Conservation (phyloP, 2,888 invertebrate species). For the Stenurella melanura region DNA sequence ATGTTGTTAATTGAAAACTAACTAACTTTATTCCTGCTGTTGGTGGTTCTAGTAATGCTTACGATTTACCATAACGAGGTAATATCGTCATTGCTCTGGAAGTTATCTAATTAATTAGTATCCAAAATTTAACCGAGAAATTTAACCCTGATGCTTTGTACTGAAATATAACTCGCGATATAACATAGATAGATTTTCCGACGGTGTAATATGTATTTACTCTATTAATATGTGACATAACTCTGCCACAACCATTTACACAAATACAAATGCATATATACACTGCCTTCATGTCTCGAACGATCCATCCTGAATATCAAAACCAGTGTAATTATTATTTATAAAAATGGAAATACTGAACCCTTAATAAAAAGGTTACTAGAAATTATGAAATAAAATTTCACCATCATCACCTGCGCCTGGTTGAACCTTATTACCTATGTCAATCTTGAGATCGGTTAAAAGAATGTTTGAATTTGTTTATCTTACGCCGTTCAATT, state of each 20-base stretch:
- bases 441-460: too few species aligned
- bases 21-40: constrained; percentile 22
- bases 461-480: too few species aligned
- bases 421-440: too few species aligned
- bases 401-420: too few species aligned
- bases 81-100: constrained; percentile 24
- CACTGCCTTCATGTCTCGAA: too few species aligned
- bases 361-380: too few species aligned
- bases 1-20: constrained; percentile 29
- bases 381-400: too few species aligned
- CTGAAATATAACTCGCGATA: constrained; percentile 9
- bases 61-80: constrained; percentile 27
- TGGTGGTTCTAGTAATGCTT: constrained; percentile 18
- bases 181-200: constrained; percentile 6
- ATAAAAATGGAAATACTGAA: too few species aligned
- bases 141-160: constrained; percentile 19
- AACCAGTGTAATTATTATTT: too few species aligned
- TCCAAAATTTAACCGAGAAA: constrained; percentile 28
- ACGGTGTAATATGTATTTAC: not conserved
- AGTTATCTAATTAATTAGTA: constrained; percentile 33
- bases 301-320: too few species aligned
- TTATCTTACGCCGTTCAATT: too few species aligned
- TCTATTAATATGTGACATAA: constrained; percentile 30
- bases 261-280: not conserved
- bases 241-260: constrained; percentile 38